phyloP scores from a whole-genome alignment of 2,113 vertebrate species.

The Electrona antarctica region DNA sequence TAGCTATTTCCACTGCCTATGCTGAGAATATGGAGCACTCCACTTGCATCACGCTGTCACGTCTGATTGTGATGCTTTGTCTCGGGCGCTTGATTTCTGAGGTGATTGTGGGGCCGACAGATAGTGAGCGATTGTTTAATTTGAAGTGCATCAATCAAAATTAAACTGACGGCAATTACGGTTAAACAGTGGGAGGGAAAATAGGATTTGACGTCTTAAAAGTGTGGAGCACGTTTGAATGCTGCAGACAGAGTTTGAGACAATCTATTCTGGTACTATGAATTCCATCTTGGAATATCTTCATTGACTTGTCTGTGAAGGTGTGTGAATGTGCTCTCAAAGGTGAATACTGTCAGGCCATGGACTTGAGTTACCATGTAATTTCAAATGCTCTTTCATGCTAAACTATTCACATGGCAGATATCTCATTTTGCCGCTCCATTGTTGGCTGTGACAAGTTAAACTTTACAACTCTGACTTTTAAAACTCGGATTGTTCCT shows the following conservation, averaged over 20 bases:
- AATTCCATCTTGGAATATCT: too few species aligned
- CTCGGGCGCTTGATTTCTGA: conserved; percentile 46
- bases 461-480: too few species aligned
- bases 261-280: too few species aligned
- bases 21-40: conserved; percentile 24
- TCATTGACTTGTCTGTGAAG: too few species aligned
- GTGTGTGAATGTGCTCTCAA: too few species aligned
- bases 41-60: conserved; percentile 31
- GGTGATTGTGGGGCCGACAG: conserved; percentile 32
- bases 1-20: conserved; percentile 34
- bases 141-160: conserved; percentile 18
- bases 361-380: too few species aligned
- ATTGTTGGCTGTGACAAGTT: too few species aligned
- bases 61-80: conserved; percentile 49
- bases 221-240: not conserved
- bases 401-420: too few species aligned
- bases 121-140: conserved; percentile 32
- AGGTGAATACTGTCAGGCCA: too few species aligned
- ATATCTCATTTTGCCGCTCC: too few species aligned
- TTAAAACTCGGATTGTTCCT: not conserved
- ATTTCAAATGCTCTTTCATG: too few species aligned
- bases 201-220: not conserved
- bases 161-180: conserved; percentile 8
- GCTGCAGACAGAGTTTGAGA: too few species aligned
- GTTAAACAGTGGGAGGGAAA: not conserved